Percentiles rank a stretch among this genome's conserved stretches.
Conservation (phyloP, 2,797 vertebrate genomes). For the Chelmon rostratus region DNA sequence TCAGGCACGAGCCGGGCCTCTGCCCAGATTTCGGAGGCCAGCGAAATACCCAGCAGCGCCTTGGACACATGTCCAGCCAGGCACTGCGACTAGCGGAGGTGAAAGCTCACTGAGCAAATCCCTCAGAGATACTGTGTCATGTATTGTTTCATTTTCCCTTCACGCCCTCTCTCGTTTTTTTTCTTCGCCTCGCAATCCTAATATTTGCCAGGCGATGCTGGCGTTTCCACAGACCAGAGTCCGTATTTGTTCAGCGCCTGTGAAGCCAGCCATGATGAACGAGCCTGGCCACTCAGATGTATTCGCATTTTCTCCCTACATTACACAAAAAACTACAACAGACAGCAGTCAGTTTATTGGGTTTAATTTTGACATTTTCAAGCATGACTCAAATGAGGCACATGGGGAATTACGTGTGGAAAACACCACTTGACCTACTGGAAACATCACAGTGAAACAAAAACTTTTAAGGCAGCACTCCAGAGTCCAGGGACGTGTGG, state of each 20-base stretch:
- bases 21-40: slow-evolving; percentile 38
- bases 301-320: background rate
- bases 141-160: slow-evolving; percentile 40
- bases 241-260: slow-evolving; percentile 50
- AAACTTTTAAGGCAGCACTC: slow-evolving; percentile 44
- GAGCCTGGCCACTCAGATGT: background rate
- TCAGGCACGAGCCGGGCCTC: slow-evolving; percentile 40
- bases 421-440: slow-evolving; percentile 32
- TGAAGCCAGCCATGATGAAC: slow-evolving; percentile 40
- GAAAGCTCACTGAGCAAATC: slow-evolving; percentile 50
- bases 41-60: slow-evolving; percentile 50
- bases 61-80: slow-evolving; percentile 30
- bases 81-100: slow-evolving; percentile 22
- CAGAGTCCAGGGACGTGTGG: background rate
- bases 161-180: slow-evolving; percentile 23
- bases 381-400: slow-evolving; percentile 26
- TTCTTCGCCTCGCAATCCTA: slow-evolving; percentile 45
- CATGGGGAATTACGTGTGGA: slow-evolving; percentile 13
- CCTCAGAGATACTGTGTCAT: slow-evolving; percentile 53
- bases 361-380: slow-evolving; percentile 39
- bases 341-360: slow-evolving; percentile 42
- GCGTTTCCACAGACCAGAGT: slow-evolving; percentile 35
- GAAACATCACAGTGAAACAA: slow-evolving; percentile 31
- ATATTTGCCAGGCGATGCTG: slow-evolving; percentile 50
- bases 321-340: slow-evolving; percentile 10